These are phyloP conservation scores for Cyanoliseus patagonus DNA, from an alignment of 2,113 vertebrate species.

Conservation along the genomic window DNA sequence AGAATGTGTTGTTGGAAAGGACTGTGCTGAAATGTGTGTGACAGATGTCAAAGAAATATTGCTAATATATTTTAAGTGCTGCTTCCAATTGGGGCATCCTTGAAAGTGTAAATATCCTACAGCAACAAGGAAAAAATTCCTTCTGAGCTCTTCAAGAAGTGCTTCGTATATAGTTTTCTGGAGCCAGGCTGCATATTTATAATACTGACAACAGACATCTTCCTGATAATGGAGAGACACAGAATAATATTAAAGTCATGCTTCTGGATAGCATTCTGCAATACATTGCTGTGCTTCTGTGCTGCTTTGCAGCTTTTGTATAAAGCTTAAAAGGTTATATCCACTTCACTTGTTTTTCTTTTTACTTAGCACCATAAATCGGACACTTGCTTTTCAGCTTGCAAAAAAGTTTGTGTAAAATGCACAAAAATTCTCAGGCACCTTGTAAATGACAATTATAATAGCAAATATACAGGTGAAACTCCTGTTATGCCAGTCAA, in stretches of 20 bases:
- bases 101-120: constrained; percentile 28
- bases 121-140: background rate
- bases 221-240: background rate
- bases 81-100: background rate
- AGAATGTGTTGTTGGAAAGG: constrained; percentile 21
- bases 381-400: background rate
- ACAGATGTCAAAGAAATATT: constrained; percentile 59
- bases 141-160: background rate
- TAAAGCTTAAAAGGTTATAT: background rate
- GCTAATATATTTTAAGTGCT: constrained; percentile 41
- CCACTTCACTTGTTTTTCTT: background rate
- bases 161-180: background rate
- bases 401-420: background rate
- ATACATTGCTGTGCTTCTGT: background rate
- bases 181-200: background rate
- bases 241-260: background rate
- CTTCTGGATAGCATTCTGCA: background rate
- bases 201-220: background rate
- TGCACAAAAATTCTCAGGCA: background rate
- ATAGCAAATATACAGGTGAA: background rate
- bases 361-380: background rate
- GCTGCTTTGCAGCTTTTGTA: background rate
- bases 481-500: rapidly evolving
- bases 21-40: constrained; percentile 43
- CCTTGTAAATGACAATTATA: background rate